Base-by-base conservation (phyloP, 2,888 invertebrate species). In the Meta bourneti region DNA sequence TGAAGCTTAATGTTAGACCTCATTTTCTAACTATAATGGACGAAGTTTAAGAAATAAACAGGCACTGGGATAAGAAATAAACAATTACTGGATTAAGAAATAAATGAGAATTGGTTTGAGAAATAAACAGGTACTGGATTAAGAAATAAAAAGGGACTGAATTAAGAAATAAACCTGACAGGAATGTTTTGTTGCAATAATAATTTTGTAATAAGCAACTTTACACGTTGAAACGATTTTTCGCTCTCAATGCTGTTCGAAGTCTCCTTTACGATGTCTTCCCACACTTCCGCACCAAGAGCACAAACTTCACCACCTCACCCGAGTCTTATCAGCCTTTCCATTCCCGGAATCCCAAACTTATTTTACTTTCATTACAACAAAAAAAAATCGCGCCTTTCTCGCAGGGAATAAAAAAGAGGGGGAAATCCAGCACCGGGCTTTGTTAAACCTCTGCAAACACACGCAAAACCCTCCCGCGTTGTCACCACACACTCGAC, bases 401-500 rank as follows among this genome's bases (percentile, higher is more conserved):
- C 71, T 72, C 48, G 20, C 34, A 16, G 48, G 48, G 34, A 34
- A 34, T 34, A 34, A 34, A 34, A 34, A 34, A 34, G 4, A 34
- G 34, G 16, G n/a, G 8, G 19, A 82, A 82, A 71, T 20, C 20
- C 82, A 2, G 71, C 71, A 51, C 72, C 80, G 70, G 34, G 72
- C 51, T 70, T 70, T 71, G 51, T 77, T 77, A 77, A 77, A 77
- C 34, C 49, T 82, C 20, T 49, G 51, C 71, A 71, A 75, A 88
- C 54, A 80, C 52, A 61, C 54, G 72, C 61, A 82, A 82, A 48
- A 69, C 16, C 88, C 79, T 74, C 19, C 75, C 11, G 19, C 49
- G 19, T 80, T 80, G 51, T 81, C 74, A 49, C 71, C 48, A 6
- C 78, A 51, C 51, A n/a, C 20, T 9, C 81, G 11, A 84, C 52